A percentile compares a stretch with the other conserved stretches of the same genome.
Conservation (phyloP, 2,113 vertebrate species). For the Urocitellus parryii region DNA sequence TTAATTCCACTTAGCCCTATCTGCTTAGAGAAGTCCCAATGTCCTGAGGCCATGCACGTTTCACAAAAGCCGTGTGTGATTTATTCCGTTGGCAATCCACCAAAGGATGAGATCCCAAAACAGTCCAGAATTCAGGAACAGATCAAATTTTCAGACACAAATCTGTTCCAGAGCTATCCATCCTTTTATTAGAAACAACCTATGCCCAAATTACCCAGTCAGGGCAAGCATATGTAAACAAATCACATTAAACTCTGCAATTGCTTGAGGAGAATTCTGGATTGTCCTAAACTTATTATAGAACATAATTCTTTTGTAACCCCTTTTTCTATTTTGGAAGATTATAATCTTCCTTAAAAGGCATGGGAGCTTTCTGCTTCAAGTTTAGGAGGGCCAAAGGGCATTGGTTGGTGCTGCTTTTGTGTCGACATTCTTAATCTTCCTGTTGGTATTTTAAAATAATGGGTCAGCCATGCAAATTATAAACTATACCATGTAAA, state of each 20-base stretch:
- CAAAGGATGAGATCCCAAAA: constrained; percentile 28
- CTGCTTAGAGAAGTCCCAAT: constrained; percentile 55
- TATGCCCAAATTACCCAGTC: constrained; percentile 71
- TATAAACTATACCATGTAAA: constrained; percentile 70
- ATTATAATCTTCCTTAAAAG: constrained; percentile 79
- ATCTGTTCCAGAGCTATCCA: constrained; percentile 52
- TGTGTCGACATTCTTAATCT: constrained; percentile 74
- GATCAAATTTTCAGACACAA: constrained; percentile 54
- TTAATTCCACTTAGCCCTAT: constrained; percentile 66
- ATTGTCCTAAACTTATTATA: constrained; percentile 78
- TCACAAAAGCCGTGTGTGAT: constrained; percentile 56
- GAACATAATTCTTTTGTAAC: constrained; percentile 72
- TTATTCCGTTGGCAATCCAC: constrained; percentile 58
- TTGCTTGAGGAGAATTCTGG: constrained; percentile 71
- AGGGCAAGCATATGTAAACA: constrained; percentile 63
- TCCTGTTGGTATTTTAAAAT: constrained; percentile 78
- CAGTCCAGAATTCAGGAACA: constrained; percentile 39
- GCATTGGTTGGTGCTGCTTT: constrained; percentile 67
- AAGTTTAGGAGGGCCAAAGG: constrained; percentile 62
- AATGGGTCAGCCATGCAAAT: constrained; percentile 73
- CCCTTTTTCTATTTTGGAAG: constrained; percentile 69
- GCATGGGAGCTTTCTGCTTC: constrained; percentile 58
- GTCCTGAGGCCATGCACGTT: constrained; percentile 52
- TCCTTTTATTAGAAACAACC: constrained; percentile 65
- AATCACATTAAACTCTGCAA: constrained; percentile 66